Conservation (phyloP, 2,797 vertebrate genomes). For the Furcifer pardalis region DNA sequence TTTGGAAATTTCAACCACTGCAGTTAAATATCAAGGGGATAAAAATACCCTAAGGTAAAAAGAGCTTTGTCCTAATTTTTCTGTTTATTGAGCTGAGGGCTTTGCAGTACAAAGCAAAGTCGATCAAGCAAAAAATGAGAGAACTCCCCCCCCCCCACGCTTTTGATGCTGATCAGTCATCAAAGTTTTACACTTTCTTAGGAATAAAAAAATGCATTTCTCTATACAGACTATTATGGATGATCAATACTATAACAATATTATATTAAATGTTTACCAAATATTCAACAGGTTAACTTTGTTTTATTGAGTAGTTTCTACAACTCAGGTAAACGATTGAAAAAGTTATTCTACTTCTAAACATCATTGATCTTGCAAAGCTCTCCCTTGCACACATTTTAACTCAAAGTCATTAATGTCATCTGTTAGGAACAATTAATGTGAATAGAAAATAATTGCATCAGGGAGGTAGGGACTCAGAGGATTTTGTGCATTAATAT, state of each 20-base stretch:
- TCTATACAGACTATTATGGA: constrained; percentile 45
- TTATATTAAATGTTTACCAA: constrained; percentile 67
- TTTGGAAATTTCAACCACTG: constrained; percentile 58
- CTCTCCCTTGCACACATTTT: constrained; percentile 76
- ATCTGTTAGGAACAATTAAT: constrained; percentile 87
- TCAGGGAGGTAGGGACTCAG: constrained; percentile 86
- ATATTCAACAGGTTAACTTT: constrained; percentile 71
- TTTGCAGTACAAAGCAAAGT: constrained; percentile 38
- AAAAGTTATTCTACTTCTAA: constrained; percentile 79
- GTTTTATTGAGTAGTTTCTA: constrained; percentile 70
- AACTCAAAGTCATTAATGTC: constrained; percentile 91
- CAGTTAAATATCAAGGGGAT: constrained; percentile 60
- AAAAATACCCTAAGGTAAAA: constrained; percentile 53
- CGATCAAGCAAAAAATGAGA: constrained; percentile 54
- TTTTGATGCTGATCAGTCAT: constrained; percentile 53
- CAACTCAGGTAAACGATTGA: constrained; percentile 73
- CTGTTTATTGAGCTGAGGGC: constrained; percentile 45
- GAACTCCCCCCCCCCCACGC: constrained; percentile 54
- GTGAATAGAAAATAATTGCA: constrained; percentile 93
- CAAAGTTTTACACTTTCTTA: constrained; percentile 54
- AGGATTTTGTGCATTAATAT: constrained; percentile 83
- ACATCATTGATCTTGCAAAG: constrained; percentile 73
- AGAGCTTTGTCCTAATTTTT: constrained; percentile 52
- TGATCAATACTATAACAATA: constrained; percentile 57
- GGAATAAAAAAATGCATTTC: constrained; percentile 35